Percentiles rank a stretch among this genome's conserved stretches.
These are phyloP conservation scores for Ylistrum balloti DNA, from an alignment of 1,140 invertebrate genomes.

Conservation along the genomic window DNA sequence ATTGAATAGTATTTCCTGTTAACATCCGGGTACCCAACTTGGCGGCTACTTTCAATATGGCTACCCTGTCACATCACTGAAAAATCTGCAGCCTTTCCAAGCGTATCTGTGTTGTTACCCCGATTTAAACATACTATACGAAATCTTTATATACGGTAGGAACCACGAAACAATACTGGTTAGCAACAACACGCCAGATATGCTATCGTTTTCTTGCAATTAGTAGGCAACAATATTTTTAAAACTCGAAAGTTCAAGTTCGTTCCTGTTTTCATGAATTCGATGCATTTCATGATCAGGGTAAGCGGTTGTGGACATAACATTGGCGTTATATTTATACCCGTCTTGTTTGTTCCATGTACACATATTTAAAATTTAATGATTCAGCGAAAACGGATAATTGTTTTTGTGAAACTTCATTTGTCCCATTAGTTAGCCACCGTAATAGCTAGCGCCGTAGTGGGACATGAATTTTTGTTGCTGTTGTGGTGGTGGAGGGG, in stretches of 20 bases:
- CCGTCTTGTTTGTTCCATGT: too few species aligned
- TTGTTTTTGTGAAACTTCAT: too few species aligned
- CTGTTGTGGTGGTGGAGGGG: too few species aligned
- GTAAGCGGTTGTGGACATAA: too few species aligned
- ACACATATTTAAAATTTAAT: too few species aligned
- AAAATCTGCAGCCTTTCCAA: not conserved
- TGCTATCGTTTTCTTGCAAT: not conserved
- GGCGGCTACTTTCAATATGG: conserved; percentile 37
- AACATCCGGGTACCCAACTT: conserved; percentile 32
- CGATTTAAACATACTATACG: not conserved
- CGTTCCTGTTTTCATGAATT: not conserved
- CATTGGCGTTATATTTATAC: too few species aligned
- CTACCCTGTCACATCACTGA: not conserved
- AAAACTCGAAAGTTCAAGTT: not conserved
- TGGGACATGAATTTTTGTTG: too few species aligned
- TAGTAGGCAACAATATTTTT: not conserved
- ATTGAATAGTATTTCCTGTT: not conserved
- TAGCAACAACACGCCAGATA: not conserved
- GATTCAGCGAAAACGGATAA: too few species aligned
- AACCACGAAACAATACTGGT: too few species aligned
- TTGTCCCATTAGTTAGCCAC: too few species aligned
- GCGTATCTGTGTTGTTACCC: not conserved
- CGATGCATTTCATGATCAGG: too few species aligned
- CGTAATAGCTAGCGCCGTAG: too few species aligned
- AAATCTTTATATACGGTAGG: not conserved